phyloP scores from a whole-genome alignment of 2,113 vertebrate genomes.

The Microtus ochrogaster region DNA sequence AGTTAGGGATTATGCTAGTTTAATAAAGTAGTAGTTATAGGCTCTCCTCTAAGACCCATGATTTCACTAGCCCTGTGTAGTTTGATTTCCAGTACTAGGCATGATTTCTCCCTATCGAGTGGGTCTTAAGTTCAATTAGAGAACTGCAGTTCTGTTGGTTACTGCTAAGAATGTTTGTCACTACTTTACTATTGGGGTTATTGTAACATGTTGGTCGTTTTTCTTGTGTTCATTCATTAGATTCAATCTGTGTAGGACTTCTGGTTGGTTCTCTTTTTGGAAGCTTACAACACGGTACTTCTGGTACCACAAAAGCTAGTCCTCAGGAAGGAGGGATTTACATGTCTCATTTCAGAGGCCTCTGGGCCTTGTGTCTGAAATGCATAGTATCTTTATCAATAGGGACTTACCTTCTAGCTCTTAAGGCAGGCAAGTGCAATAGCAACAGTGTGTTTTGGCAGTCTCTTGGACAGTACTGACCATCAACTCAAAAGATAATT shows the following conservation, averaged over 20 bases:
- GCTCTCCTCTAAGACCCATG: neutral
- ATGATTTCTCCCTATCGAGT: neutral
- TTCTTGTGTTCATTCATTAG: neutral
- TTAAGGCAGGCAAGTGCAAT: neutral
- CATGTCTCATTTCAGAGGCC: neutral
- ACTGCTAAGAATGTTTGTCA: neutral
- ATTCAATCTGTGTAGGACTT: neutral
- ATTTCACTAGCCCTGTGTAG: neutral
- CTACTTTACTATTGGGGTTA: no score
- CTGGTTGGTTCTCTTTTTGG: neutral
- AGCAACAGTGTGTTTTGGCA: neutral
- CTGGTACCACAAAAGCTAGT: neutral
- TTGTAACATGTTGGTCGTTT: neutral
- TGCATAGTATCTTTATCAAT: neutral
- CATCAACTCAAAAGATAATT: neutral
- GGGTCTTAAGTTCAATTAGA: neutral
- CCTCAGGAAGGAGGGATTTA: neutral
- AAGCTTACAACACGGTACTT: neutral
- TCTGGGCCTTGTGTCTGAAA: neutral
- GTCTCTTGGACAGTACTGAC: neutral
- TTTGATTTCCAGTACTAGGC: neutral
- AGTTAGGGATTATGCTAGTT: neutral
- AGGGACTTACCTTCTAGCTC: neutral
- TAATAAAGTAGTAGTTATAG: neutral
- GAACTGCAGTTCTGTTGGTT: accelerated